Base-by-base conservation (phyloP, 1,140 invertebrate genomes). In the Drosophila obscura region DNA sequence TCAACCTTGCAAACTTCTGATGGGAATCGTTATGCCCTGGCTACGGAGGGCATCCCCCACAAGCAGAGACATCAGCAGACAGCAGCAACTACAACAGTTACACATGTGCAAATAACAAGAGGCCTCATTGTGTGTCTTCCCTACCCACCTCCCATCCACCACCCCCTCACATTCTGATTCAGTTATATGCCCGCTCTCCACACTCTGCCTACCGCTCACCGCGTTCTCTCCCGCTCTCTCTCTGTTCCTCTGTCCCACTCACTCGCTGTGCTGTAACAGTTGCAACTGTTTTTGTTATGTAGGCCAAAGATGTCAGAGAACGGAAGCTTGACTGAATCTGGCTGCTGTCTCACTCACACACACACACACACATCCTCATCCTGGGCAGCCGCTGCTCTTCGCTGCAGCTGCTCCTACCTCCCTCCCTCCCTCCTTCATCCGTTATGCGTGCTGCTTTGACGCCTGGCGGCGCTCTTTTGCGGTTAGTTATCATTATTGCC, bases 211-310 rank as follows among this genome's bases (percentile, higher is more conserved):
- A 5, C 41, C 35, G 28, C 60, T 44, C 63, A 43, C 35, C 31
- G 15, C 48, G 3, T 7, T 41, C 26, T 7, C 41, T 59, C 28
- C 28, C 28, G 26, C 50, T 28, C 5, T 19, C 44, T 19, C n/a
- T 44, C 43, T n/a, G n/a, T n/a, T n/a, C n/a, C n/a, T 11, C 24
- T 24, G 44, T 60, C 35, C 28, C 55, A 16, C 39, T 39, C 9
- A 24, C 68, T 15, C 11, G 45, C 31, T 51, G 53, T 59, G 64
- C 62, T 71, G 78, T 77, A 82, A 76, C 83, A 78, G 83, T 78
- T 87, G 82, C 82, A 87, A 76, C 74, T 87, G 83, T 79, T 87
- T 87, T 87, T 77, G 75, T 75, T 87, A 88, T 87, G 82, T 87
- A 87, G 82, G 82, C 78, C 82, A 87, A 76, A 82, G 63, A 62